Conservation (phyloP, 2,113 vertebrate species). For the Alaudala cheleensis region DNA sequence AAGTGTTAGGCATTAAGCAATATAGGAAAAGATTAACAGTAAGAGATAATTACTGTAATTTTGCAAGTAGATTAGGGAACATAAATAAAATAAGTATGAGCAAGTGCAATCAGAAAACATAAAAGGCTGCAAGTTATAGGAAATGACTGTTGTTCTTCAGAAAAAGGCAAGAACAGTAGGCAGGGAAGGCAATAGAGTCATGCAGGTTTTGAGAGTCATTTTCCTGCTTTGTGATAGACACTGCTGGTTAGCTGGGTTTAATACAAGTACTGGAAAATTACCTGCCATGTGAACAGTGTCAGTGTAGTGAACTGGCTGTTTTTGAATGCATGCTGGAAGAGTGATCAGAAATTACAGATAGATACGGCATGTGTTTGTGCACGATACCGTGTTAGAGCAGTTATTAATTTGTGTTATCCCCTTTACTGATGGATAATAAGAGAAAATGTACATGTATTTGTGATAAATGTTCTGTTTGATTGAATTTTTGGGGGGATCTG, state of each 20-base stretch:
- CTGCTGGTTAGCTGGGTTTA: not conserved
- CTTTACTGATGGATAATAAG: not conserved
- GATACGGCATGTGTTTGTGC: not conserved
- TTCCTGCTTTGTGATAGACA: not conserved
- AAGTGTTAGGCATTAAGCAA: not conserved
- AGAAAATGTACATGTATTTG: not conserved
- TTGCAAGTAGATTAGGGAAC: not conserved
- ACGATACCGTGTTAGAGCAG: not conserved
- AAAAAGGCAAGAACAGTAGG: not conserved
- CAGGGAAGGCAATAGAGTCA: not conserved
- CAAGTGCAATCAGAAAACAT: not conserved
- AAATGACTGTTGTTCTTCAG: not conserved
- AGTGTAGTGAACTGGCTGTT: not conserved
- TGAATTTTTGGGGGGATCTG: not conserved
- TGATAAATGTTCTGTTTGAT: not conserved
- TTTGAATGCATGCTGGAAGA: not conserved
- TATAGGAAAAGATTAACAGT: conserved; percentile 33
- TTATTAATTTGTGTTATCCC: not conserved
- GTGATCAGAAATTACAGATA: not conserved
- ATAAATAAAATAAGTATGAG: conserved; percentile 33
- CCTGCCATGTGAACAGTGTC: not conserved
- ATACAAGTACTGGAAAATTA: not conserved
- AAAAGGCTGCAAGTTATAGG: not conserved
- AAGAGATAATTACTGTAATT: conserved; percentile 41
- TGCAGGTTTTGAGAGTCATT: not conserved